Conservation (phyloP, 37 sponge, comb jelly and placozoan species). For the Axinella damicornis region DNA sequence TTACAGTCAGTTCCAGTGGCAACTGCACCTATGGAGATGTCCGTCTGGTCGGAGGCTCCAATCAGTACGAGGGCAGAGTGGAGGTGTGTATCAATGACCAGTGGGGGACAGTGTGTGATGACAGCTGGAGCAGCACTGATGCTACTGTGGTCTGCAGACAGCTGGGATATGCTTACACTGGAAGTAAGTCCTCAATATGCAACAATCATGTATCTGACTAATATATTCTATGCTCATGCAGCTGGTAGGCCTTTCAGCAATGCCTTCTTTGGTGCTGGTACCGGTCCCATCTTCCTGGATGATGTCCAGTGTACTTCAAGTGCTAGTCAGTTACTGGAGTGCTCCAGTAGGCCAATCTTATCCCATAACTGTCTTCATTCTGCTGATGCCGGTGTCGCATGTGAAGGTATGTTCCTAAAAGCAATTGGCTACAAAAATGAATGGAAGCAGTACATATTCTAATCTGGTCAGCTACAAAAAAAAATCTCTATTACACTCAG, state of each 20-base stretch:
- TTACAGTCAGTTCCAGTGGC: background rate
- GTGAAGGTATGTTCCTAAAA: no score
- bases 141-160: background rate
- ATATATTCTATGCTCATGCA: background rate
- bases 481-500: no score
- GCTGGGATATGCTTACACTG: background rate
- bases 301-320: no score
- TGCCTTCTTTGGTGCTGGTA: no score
- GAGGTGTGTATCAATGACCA: slow-evolving; percentile 13
- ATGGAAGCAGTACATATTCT: no score
- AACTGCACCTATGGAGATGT: slow-evolving; percentile 3
- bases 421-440: background rate
- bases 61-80: background rate
- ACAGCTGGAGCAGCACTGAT: background rate
- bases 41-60: background rate
- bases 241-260: background rate
- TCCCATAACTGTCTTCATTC: background rate
- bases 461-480: background rate
- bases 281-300: no score
- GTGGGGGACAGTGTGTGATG: slow-evolving; percentile 2
- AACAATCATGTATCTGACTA: no score
- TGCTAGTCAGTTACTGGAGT: no score
- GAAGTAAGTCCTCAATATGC: no score
- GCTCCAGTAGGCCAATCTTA: no score
- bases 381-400: slow-evolving; percentile 3